Conservation (phyloP, 2,888 invertebrate species). For the Drosophila pseudotakahashii region DNA sequence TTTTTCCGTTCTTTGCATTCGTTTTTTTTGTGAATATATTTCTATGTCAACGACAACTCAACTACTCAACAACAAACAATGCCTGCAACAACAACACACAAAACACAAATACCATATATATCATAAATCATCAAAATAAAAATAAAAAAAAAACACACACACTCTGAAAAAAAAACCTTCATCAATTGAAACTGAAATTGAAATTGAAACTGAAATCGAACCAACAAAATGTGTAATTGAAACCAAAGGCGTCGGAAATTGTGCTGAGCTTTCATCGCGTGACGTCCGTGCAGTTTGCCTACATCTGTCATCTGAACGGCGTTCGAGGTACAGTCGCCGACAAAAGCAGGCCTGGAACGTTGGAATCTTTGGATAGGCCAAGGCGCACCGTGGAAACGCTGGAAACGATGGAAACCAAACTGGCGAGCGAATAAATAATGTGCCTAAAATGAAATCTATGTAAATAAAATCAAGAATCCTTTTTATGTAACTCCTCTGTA, state of each 20-base stretch:
- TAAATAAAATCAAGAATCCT: conserved; percentile 38
- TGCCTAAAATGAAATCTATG: conserved; percentile 31
- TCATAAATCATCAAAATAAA: conserved; percentile 24
- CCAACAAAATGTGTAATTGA: conserved; percentile 27
- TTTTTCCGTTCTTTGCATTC: conserved; percentile 28
- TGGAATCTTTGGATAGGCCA: conserved; percentile 32
- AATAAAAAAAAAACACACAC: conserved; percentile 22
- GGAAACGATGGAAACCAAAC: conserved; percentile 1
- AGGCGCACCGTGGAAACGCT: background rate
- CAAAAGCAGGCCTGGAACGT: conserved; percentile 13
- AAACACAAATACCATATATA: conserved; percentile 28
- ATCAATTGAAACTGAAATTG: conserved; percentile 10
- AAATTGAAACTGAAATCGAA: conserved; percentile 12
- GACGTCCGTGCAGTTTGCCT: conserved; percentile 88
- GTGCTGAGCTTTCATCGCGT: conserved; percentile 89
- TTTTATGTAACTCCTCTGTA: conserved; percentile 22
- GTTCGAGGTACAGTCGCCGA: conserved; percentile 16
- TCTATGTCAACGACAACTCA: conserved; percentile 50
- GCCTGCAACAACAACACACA: conserved; percentile 57
- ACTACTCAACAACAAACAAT: conserved; percentile 59
- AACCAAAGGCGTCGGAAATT: conserved; percentile 87
- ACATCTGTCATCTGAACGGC: conserved; percentile 64
- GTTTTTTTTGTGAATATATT: conserved; percentile 50
- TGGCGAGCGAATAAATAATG: conserved; percentile 11
- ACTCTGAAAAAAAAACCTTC: conserved; percentile 14